These are phyloP conservation scores for Montipora sp. DNA, from an alignment of 64 coral and sea anemone genomes.

Conservation along the genomic window DNA sequence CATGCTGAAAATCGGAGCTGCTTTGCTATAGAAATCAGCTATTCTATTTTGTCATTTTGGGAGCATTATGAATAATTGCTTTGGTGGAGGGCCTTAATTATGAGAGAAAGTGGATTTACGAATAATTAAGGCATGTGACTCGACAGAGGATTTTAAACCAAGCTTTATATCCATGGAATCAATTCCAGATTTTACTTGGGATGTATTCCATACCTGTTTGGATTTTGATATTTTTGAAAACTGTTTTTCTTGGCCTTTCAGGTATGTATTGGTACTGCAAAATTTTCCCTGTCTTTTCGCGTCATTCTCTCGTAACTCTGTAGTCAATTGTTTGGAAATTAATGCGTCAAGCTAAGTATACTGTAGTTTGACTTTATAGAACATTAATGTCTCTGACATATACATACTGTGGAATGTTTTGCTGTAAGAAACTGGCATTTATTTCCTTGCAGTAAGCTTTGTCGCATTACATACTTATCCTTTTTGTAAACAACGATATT, in stretches of 20 bases:
- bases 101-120: not conserved
- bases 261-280: constrained; percentile 37
- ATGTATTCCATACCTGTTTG: constrained; percentile 83
- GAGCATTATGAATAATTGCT: not conserved
- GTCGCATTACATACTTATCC: too few relatives aligned
- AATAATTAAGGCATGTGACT: not conserved
- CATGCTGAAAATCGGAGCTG: constrained; percentile 9
- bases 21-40: not conserved
- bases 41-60: not conserved
- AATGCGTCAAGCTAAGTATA: not conserved
- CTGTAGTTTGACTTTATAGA: too few relatives aligned
- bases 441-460: too few relatives aligned
- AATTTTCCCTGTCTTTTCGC: too few relatives aligned
- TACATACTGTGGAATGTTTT: too few relatives aligned
- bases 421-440: too few relatives aligned
- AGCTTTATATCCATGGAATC: constrained; percentile 69
- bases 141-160: not conserved
- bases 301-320: not conserved
- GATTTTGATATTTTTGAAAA: constrained; percentile 61
- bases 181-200: constrained; percentile 86
- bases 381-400: too few relatives aligned
- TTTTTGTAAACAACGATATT: too few relatives aligned
- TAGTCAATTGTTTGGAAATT: not conserved
- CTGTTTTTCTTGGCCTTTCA: constrained; percentile 82
- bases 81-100: not conserved